Conservation (phyloP, 2,113 vertebrate genomes). For the Colossoma macropomum region DNA sequence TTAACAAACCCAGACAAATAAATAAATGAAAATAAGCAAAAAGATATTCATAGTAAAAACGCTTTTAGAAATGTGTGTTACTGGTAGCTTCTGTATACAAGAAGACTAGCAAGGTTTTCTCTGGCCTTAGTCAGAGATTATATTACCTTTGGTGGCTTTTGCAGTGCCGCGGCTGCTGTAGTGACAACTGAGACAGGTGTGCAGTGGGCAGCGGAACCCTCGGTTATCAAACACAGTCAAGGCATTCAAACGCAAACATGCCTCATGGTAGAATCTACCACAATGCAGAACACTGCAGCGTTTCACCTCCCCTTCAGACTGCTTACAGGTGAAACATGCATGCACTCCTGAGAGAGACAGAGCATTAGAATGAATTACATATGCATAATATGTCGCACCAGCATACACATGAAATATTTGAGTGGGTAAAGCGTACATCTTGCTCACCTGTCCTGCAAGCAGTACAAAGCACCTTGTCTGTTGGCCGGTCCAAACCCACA, state of each 20-base stretch:
- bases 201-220: slow-evolving; percentile 94
- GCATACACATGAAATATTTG: background rate
- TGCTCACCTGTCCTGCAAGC: slow-evolving; percentile 89
- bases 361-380: too few species aligned
- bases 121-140: too few species aligned
- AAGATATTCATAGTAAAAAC: background rate
- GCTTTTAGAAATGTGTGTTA: background rate
- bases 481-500: slow-evolving; percentile 81
- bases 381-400: too few species aligned
- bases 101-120: too few species aligned
- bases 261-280: slow-evolving; percentile 95
- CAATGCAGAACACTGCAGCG: slow-evolving; percentile 92
- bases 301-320: slow-evolving; percentile 81
- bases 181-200: slow-evolving; percentile 92
- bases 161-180: slow-evolving; percentile 83
- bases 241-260: slow-evolving; percentile 84
- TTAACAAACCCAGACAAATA: background rate
- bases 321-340: slow-evolving; percentile 91
- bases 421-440: background rate
- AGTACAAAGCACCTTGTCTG: slow-evolving; percentile 86
- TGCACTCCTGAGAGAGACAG: slow-evolving; percentile 81
- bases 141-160: slow-evolving; percentile 86
- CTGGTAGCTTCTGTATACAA: background rate
- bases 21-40: background rate
- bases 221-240: slow-evolving; percentile 91